Evolutionary conservation across 2,113 vertebrate species (phyloP).

Genomic region (Tachuris rubrigastra): DNA sequence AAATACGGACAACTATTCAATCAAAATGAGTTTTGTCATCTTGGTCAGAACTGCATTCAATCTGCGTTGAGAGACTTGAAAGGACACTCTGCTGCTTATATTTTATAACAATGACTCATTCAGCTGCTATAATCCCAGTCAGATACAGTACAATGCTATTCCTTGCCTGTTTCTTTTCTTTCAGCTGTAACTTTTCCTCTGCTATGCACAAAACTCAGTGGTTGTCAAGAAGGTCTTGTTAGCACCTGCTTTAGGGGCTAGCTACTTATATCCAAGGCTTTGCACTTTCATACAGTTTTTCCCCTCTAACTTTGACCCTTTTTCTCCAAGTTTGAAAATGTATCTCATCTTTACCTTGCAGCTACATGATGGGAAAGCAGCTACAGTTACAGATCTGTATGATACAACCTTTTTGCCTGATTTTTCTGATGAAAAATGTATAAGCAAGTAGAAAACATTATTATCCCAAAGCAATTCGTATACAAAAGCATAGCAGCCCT

Average conservation of each 20-base stretch:
- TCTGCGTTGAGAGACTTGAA: slow-evolving; percentile 49
- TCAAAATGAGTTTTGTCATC: slow-evolving; percentile 59
- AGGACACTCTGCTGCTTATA: slow-evolving; percentile 3
- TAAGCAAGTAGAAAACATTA: slow-evolving; percentile 45
- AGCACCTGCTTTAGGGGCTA: slow-evolving; percentile 13
- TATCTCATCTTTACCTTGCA: slow-evolving; percentile 32
- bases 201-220: slow-evolving; percentile 47
- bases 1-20: slow-evolving; percentile 34
- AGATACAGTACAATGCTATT: slow-evolving; percentile 35
- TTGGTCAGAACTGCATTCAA: slow-evolving; percentile 40
- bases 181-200: slow-evolving; percentile 33
- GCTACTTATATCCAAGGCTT: slow-evolving; percentile 36
- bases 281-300: slow-evolving; percentile 19
- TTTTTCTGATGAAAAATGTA: slow-evolving; percentile 59
- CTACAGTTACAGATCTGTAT: neutral
- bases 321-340: neutral
- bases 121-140: slow-evolving; percentile 23
- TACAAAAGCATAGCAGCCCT: neutral
- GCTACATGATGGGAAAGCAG: slow-evolving; percentile 24
- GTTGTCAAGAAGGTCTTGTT: slow-evolving; percentile 42
- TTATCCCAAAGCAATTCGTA: slow-evolving; percentile 24
- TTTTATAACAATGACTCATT: slow-evolving; percentile 44
- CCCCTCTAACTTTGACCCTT: slow-evolving; percentile 1
- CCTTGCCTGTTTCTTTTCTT: slow-evolving; percentile 53
- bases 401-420: slow-evolving; percentile 9